Evolutionary conservation across 1,140 invertebrate genomes (phyloP).

Genomic region (Drosophila ficusphila): DNA sequence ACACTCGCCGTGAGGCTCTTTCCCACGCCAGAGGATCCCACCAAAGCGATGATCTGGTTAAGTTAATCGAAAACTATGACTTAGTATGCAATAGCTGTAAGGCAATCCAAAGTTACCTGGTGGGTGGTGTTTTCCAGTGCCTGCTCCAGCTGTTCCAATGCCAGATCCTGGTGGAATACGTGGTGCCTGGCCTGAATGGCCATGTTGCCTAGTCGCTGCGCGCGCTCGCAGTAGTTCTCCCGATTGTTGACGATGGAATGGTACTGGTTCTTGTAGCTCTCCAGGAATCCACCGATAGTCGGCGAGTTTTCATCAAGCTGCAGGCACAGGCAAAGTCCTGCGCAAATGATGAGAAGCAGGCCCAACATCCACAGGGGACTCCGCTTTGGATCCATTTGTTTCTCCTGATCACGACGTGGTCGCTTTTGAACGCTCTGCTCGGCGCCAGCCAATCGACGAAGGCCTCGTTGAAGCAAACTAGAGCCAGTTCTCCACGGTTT

Average conservation of each 20-base stretch:
- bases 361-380: background rate
- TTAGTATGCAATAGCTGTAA: background rate
- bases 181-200: background rate
- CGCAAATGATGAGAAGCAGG: background rate
- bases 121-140: conserved; percentile 1
- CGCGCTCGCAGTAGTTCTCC: conserved; percentile 12
- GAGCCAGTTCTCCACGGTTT: background rate
- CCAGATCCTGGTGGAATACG: conserved; percentile 6
- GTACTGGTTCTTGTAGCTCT: conserved; percentile 17
- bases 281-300: background rate
- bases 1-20: conserved; percentile 12
- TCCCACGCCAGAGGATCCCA: conserved; percentile 19
- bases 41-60: conserved; percentile 1
- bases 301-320: too few species aligned
- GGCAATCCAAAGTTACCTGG: background rate
- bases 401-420: background rate
- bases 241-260: conserved; percentile 22
- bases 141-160: background rate
- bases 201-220: background rate
- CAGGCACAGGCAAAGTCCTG: background rate
- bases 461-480: background rate
- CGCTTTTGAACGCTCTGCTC: background rate
- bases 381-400: background rate
- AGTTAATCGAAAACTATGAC: background rate
- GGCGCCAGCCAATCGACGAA: background rate